Percentiles rank a stretch among this genome's conserved stretches.
Conservation (phyloP, 1,140 invertebrate species). For the Papilio aristodemus region DNA sequence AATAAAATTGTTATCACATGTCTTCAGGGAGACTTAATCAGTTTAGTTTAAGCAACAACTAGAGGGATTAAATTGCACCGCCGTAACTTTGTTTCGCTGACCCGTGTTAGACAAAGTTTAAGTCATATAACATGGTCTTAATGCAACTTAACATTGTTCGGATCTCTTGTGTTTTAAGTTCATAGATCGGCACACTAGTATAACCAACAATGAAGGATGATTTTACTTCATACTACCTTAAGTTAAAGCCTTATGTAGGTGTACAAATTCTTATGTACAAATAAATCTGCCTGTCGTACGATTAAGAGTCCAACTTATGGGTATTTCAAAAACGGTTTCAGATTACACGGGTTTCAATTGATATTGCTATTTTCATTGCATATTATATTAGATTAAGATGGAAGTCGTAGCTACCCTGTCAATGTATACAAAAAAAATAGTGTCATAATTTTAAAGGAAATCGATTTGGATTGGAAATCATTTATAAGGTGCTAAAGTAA, state of each 20-base stretch:
- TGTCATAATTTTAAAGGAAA: background rate
- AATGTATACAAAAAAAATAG: background rate
- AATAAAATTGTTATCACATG: background rate
- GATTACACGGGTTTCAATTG: no score
- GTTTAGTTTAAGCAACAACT: background rate
- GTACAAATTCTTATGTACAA: background rate
- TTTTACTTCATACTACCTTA: background rate
- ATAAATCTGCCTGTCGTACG: no score
- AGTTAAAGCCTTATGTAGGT: background rate
- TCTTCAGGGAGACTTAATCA: background rate
- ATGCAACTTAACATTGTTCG: slow-evolving; percentile 25
- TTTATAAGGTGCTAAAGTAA: slow-evolving; percentile 19
- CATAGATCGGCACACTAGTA: background rate
- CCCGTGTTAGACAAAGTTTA: slow-evolving; percentile 9
- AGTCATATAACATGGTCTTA: slow-evolving; percentile 9
- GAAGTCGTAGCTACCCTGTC: background rate
- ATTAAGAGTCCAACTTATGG: no score
- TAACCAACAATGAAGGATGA: background rate
- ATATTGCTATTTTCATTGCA: no score
- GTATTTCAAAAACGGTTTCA: no score
- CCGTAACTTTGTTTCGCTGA: slow-evolving; percentile 4
- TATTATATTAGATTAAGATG: background rate
- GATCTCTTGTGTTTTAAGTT: slow-evolving; percentile 19
- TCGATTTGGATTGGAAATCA: slow-evolving; percentile 4
- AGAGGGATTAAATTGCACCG: slow-evolving; percentile 19